phyloP scores from a whole-genome alignment of 2,113 vertebrate genomes.

The Drymodes brunneopygia region DNA sequence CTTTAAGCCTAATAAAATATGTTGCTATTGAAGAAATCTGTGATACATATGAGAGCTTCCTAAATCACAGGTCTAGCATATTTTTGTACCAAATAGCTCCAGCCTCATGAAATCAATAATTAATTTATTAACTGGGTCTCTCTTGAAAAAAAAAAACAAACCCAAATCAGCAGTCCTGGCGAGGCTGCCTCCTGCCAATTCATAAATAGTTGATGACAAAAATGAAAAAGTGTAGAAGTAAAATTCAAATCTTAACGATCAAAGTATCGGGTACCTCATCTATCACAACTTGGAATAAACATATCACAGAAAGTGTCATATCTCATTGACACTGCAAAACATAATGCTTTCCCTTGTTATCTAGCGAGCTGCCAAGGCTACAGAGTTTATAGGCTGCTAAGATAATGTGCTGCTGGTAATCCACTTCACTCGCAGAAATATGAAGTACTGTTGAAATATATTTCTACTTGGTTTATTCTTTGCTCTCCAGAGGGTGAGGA shows the following conservation, averaged over 20 bases:
- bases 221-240: slow-evolving; percentile 28
- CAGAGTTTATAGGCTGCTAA: slow-evolving; percentile 52
- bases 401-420: slow-evolving; percentile 49
- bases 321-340: slow-evolving; percentile 45
- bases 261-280: slow-evolving; percentile 38
- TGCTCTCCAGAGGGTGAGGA: slow-evolving; percentile 17
- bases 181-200: slow-evolving; percentile 5
- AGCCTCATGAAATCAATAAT: slow-evolving; percentile 44
- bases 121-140: slow-evolving; percentile 62
- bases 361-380: slow-evolving; percentile 26
- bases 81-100: slow-evolving; percentile 33
- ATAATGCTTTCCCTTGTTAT: slow-evolving; percentile 45
- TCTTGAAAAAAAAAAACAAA: background rate
- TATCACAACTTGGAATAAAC: slow-evolving; percentile 51
- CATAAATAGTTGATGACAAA: slow-evolving; percentile 34
- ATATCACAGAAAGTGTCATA: slow-evolving; percentile 27
- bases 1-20: slow-evolving; percentile 24
- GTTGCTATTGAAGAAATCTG: background rate
- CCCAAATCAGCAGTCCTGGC: slow-evolving; percentile 26
- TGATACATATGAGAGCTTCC: background rate
- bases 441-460: slow-evolving; percentile 54
- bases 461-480: slow-evolving; percentile 58
- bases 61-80: slow-evolving; percentile 41
- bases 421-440: slow-evolving; percentile 58
- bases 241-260: slow-evolving; percentile 33